Percentiles rank a stretch among this genome's conserved stretches.
Conservation (phyloP, 1,140 invertebrate genomes). For the Macrostomum lignano region DNA sequence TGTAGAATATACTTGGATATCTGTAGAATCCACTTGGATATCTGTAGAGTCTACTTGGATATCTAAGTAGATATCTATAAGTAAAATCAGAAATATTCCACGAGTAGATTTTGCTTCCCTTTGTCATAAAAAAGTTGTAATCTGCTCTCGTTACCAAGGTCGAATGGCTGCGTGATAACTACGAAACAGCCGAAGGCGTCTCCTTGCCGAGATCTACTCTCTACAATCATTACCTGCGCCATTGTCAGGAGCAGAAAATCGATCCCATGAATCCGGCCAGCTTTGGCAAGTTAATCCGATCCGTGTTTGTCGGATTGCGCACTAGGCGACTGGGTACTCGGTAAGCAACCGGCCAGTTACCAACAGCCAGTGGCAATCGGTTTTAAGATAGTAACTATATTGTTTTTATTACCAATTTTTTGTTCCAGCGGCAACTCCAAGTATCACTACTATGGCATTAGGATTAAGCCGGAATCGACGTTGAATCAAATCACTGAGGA, state of each 20-base stretch:
- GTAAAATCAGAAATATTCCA: too few species aligned
- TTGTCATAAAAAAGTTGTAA: too few species aligned
- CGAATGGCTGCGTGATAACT: slow-evolving; percentile 86
- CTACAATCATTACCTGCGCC: slow-evolving; percentile 77
- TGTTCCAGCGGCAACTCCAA: slow-evolving; percentile 79
- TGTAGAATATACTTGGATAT: too few species aligned
- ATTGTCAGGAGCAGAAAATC: slow-evolving; percentile 68
- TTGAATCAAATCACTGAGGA: slow-evolving; percentile 38
- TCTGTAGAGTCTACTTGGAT: too few species aligned
- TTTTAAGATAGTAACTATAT: too few species aligned
- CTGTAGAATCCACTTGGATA: too few species aligned
- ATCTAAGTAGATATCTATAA: too few species aligned
- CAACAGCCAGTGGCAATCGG: too few species aligned
- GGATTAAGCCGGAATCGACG: slow-evolving; percentile 58
- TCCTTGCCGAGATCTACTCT: slow-evolving; percentile 74
- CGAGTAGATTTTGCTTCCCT: too few species aligned
- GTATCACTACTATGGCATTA: slow-evolving; percentile 97
- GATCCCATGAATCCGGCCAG: slow-evolving; percentile 94
- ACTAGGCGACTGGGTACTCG: slow-evolving; percentile 71
- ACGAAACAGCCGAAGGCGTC: slow-evolving; percentile 85
- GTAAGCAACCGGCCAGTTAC: too few species aligned
- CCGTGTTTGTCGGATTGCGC: slow-evolving; percentile 72
- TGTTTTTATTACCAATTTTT: too few species aligned
- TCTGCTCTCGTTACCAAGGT: too few species aligned
- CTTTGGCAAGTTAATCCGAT: slow-evolving; percentile 89